Evolutionary conservation across 2,797 vertebrate genomes (phyloP).

Genomic region (Lagocephalus sceleratus): DNA sequence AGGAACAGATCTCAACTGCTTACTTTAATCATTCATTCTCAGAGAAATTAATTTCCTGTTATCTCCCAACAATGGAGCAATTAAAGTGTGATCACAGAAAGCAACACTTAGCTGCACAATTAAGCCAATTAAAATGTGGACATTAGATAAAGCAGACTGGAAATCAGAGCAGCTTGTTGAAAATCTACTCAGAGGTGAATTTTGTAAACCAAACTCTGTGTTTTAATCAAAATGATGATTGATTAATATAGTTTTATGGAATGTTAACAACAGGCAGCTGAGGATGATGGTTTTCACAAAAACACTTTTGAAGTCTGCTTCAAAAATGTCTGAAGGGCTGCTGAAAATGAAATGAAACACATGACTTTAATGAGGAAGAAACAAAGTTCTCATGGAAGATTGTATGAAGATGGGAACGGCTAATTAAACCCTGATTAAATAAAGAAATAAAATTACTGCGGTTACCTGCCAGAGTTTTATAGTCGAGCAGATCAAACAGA

Average conservation of each 20-base stretch:
- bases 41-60: constrained; percentile 29
- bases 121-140: constrained; percentile 40
- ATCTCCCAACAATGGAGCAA: constrained; percentile 43
- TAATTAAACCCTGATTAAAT: background rate
- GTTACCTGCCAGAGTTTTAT: constrained; percentile 87
- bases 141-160: constrained; percentile 11
- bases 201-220: constrained; percentile 8
- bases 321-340: constrained; percentile 54
- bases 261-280: background rate
- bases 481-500: constrained; percentile 94
- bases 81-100: constrained; percentile 51
- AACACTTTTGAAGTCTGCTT: constrained; percentile 64
- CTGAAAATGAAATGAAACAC: constrained; percentile 35
- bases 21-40: constrained; percentile 35
- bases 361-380: constrained; percentile 24
- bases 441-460: background rate
- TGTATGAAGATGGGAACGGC: constrained; percentile 19
- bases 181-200: background rate
- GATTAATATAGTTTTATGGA: too few species aligned
- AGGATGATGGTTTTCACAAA: constrained; percentile 30
- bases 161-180: background rate
- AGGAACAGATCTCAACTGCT: constrained; percentile 18
- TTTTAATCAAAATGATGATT: constrained; percentile 2
- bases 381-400: constrained; percentile 17
- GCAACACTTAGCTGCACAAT: constrained; percentile 36